phyloP scores from a whole-genome alignment of 2,113 vertebrate species.

The Scomber colias region DNA sequence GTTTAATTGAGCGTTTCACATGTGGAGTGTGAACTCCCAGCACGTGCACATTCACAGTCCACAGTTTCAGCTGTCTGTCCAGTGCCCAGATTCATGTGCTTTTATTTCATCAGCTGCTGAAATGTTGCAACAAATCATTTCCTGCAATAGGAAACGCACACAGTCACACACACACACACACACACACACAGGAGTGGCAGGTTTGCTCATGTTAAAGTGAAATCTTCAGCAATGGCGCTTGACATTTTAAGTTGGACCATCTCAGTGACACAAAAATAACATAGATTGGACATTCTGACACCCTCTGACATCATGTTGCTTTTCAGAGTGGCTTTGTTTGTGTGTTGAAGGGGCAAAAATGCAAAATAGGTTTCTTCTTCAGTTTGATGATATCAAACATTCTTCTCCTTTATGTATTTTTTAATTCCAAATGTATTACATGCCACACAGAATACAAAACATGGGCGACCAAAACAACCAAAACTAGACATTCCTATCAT shows the following conservation, averaged over 20 bases:
- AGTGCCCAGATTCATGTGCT: background rate
- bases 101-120: conserved; percentile 10
- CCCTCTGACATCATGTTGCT: background rate
- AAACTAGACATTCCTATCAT: too few relatives aligned
- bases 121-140: conserved; percentile 39
- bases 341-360: too few relatives aligned
- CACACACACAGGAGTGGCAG: background rate
- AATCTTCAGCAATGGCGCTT: conserved; percentile 8
- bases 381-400: too few relatives aligned
- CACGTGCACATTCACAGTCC: background rate
- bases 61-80: conserved; percentile 6
- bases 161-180: background rate
- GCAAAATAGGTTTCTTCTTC: too few relatives aligned
- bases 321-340: background rate
- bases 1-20: conserved; percentile 23
- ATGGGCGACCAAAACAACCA: too few relatives aligned
- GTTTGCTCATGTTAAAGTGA: background rate
- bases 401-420: too few relatives aligned
- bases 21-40: background rate
- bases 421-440: too few relatives aligned
- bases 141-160: background rate
- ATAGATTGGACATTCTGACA: conserved; percentile 13
- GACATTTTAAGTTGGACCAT: conserved; percentile 25
- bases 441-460: too few relatives aligned
- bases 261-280: conserved; percentile 37